Evolutionary conservation across 2,113 vertebrate species (phyloP).

Genomic region (Tympanuchus pallidicinctus): DNA sequence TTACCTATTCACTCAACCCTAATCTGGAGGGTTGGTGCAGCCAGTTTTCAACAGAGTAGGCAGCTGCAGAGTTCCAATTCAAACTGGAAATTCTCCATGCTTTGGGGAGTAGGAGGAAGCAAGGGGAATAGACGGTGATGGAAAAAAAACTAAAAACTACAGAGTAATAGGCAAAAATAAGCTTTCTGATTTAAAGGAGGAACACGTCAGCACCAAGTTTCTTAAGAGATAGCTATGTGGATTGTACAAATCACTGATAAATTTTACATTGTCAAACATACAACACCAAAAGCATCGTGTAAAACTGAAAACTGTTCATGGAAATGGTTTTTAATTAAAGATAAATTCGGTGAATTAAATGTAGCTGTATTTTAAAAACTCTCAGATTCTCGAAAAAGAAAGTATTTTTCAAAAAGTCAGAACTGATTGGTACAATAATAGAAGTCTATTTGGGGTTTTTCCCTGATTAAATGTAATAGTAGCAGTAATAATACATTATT

Average conservation of each 20-base stretch:
- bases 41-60: neutral
- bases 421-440: neutral
- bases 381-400: neutral
- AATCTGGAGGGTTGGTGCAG: slow-evolving; percentile 40
- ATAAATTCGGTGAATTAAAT: neutral
- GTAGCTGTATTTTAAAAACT: neutral
- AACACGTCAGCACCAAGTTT: neutral
- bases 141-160: slow-evolving; percentile 30
- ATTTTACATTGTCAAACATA: neutral
- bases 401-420: neutral
- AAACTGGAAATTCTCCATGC: slow-evolving; percentile 37
- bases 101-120: slow-evolving; percentile 14
- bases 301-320: neutral
- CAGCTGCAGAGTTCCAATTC: slow-evolving; percentile 25
- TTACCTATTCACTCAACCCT: slow-evolving; percentile 16
- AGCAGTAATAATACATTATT: neutral
- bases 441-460: neutral
- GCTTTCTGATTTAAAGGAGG: slow-evolving; percentile 30
- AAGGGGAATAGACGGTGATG: slow-evolving; percentile 4
- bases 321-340: neutral
- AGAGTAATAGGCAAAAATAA: slow-evolving; percentile 47
- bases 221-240: neutral
- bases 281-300: neutral
- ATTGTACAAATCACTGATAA: neutral
- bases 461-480: neutral